phyloP scores from a whole-genome alignment of 1,140 invertebrate species.

The Linepithema humile region DNA sequence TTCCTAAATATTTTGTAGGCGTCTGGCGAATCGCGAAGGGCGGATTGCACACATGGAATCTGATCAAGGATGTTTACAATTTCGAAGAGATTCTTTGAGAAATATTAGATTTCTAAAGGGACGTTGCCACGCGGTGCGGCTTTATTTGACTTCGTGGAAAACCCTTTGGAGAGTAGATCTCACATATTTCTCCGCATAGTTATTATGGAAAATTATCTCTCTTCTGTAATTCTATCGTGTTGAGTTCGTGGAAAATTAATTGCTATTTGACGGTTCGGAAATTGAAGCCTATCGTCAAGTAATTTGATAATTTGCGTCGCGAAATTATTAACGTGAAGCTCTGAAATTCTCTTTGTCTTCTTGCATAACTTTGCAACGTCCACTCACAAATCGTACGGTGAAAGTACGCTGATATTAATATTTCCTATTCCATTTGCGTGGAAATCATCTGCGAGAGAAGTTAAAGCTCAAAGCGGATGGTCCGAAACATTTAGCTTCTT shows the following conservation, averaged over 20 bases:
- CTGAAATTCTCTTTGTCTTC: not conserved
- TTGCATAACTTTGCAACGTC: not conserved
- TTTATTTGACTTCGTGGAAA: constrained; percentile 6
- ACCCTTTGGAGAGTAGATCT: too few species aligned
- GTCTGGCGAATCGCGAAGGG: not conserved
- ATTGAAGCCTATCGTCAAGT: not conserved
- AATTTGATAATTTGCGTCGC: constrained; percentile 16
- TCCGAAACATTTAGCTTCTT: constrained; percentile 49
- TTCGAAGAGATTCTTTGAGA: constrained; percentile 39
- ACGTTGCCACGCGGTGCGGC: not conserved
- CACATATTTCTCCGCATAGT: not conserved
- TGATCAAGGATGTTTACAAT: constrained; percentile 46
- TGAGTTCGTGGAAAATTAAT: not conserved
- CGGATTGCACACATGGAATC: constrained; percentile 21
- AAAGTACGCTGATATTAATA: constrained; percentile 30
- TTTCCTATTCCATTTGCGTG: constrained; percentile 28
- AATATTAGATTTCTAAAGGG: constrained; percentile 35
- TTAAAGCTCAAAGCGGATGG: constrained; percentile 43
- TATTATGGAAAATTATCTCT: not conserved
- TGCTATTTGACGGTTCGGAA: not conserved
- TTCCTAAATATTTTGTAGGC: constrained; percentile 28
- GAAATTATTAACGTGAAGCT: not conserved
- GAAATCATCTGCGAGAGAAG: constrained; percentile 19
- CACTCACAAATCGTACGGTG: not conserved
- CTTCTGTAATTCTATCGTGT: not conserved